Base-by-base conservation (phyloP, 2,797 vertebrate genomes). In the Limnodromus scolopaceus region DNA sequence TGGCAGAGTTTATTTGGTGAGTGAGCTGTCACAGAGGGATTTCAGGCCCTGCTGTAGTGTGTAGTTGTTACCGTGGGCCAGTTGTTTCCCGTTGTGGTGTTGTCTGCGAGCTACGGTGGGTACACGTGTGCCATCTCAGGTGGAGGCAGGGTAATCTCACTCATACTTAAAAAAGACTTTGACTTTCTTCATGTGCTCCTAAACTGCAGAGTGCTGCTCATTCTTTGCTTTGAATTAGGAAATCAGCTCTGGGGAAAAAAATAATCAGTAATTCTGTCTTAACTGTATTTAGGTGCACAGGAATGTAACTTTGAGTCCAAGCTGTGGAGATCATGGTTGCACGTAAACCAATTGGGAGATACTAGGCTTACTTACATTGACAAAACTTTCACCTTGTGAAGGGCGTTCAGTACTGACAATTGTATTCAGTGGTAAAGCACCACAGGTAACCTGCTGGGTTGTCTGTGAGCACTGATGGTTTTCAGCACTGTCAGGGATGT, bases 11-110 rank as follows among this genome's bases (percentile, higher is more conserved):
- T 49, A 20, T 51, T 65, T 63, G 38, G n/a, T 10, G 61, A 75
- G 25, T 39, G 51, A 78, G 30, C 48, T 38, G 24, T 65, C 25
- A 34, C 27, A 49, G 71, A 14, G 16, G 34, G 34, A 38, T 76
- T 75, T 93, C 41, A 58, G 41, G 43, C 51, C 38, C 20, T 70
- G 23, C 39, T 91, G 25, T 30, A 15, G 6, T 7, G 17, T 27
- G 16, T 38, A 28, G n/a, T 24, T 90, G 22, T 66, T 84, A 32
- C 28, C 7, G 13, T 1, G 1, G 17, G 16, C 24, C 4, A 0
- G 0, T 45, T 24, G 13, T 45, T 93, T 71, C 60, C 22, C 0
- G 0, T 32, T 66, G 9, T 65, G 23, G 32, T 7, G 1, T 45
- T 41, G 4, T 11, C 23, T 63, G 8, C 84, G 81, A 66, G 46